Evolutionary conservation across 2,113 vertebrate species (phyloP).

Genomic region (Ameiurus melas): DNA sequence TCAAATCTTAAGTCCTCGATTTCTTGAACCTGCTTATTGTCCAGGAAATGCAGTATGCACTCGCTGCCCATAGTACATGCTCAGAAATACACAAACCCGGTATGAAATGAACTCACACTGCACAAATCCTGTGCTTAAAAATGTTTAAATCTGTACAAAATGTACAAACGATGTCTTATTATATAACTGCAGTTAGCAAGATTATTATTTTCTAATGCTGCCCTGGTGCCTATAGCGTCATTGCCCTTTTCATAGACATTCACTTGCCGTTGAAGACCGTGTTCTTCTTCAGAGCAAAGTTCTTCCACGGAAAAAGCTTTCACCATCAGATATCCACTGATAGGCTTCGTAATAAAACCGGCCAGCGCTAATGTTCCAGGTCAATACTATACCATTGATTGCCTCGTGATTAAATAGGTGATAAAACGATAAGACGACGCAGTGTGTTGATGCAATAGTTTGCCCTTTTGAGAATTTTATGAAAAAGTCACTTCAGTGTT

Average conservation of each 20-base stretch:
- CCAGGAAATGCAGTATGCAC: background rate
- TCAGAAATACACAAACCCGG: background rate
- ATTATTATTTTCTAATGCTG: background rate
- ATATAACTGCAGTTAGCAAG: background rate
- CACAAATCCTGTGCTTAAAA: background rate
- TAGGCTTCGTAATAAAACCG: slow-evolving; percentile 18
- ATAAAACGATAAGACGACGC: background rate
- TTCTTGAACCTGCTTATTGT: background rate
- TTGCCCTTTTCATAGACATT: background rate
- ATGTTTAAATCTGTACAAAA: background rate
- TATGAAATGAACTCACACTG: background rate
- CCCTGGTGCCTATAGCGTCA: background rate
- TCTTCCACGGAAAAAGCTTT: slow-evolving; percentile 8
- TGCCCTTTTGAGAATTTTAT: background rate
- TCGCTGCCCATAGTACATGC: background rate
- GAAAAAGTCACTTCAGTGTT: background rate
- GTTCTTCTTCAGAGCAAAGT: slow-evolving; percentile 23
- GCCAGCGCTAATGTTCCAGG: background rate
- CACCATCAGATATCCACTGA: slow-evolving; percentile 30
- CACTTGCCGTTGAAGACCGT: too few species aligned
- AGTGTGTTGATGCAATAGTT: background rate
- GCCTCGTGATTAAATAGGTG: background rate
- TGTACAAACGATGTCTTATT: background rate
- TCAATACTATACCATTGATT: background rate
- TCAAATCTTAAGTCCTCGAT: background rate